These are phyloP conservation scores for Dinothrombium tinctorium DNA, from an alignment of 1,140 invertebrate genomes.

Conservation along the genomic window DNA sequence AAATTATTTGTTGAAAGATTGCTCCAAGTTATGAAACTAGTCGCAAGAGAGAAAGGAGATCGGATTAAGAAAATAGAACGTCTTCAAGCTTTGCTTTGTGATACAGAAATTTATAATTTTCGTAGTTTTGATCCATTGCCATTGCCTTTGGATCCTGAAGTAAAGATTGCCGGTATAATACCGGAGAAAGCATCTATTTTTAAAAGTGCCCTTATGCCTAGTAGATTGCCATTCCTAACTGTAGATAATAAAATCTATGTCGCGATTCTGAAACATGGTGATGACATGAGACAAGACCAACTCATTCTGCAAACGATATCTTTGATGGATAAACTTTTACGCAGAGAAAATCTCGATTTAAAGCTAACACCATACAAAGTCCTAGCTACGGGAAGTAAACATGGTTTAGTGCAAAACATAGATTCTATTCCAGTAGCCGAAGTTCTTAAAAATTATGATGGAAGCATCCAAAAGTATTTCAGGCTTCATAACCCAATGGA, in stretches of 20 bases:
- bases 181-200: conserved; percentile 65
- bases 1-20: conserved; percentile 74
- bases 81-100: conserved; percentile 51
- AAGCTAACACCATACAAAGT: conserved; percentile 84
- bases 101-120: conserved; percentile 63
- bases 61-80: conserved; percentile 67
- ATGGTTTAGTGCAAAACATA: conserved; percentile 92
- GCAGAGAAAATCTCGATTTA: conserved; percentile 78
- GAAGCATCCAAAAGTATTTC: conserved; percentile 80
- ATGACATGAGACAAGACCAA: conserved; percentile 96
- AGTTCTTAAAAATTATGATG: conserved; percentile 47
- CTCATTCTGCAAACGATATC: conserved; percentile 87
- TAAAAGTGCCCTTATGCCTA: conserved; percentile 94
- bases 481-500: conserved; percentile 48
- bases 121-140: conserved; percentile 46
- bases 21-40: conserved; percentile 63
- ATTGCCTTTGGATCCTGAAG: conserved; percentile 74
- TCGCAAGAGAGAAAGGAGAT: conserved; percentile 74
- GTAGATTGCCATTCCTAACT: conserved; percentile 70
- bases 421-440: conserved; percentile 79
- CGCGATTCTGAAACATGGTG: conserved; percentile 94
- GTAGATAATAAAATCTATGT: conserved; percentile 49
- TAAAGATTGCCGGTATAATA: conserved; percentile 68
- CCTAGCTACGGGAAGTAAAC: conserved; percentile 75
- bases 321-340: conserved; percentile 75